These are phyloP conservation scores for Sebastes fasciatus DNA, from an alignment of 2,113 vertebrate genomes.

Conservation along the genomic window DNA sequence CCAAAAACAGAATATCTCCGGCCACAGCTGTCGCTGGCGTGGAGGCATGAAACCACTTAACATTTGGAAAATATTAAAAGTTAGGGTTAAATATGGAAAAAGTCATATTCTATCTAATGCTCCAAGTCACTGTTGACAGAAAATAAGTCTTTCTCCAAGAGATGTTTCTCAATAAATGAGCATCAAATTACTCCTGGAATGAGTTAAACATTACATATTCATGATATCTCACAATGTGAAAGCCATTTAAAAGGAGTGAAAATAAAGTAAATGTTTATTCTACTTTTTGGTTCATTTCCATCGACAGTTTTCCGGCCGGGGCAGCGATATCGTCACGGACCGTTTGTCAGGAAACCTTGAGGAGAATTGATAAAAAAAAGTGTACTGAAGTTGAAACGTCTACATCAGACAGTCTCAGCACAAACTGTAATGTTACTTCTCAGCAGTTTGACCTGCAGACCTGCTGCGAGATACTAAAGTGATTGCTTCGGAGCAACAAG, in stretches of 20 bases:
- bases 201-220: background rate
- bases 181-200: background rate
- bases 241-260: background rate
- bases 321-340: slow-evolving; percentile 5
- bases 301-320: background rate
- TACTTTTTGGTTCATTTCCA: slow-evolving; percentile 19
- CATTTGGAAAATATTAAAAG: too few relatives aligned
- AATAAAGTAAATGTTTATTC: slow-evolving; percentile 6
- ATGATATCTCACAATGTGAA: background rate
- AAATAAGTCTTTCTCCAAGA: background rate
- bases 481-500: slow-evolving; percentile 20
- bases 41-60: too few relatives aligned
- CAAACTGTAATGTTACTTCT: slow-evolving; percentile 11
- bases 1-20: too few relatives aligned
- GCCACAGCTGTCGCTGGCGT: too few relatives aligned
- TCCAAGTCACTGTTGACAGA: too few relatives aligned
- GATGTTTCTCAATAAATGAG: background rate
- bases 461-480: slow-evolving; percentile 10
- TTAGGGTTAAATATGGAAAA: too few relatives aligned
- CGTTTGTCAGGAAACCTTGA: slow-evolving; percentile 2
- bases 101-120: too few relatives aligned
- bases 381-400: slow-evolving; percentile 1
- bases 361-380: slow-evolving; percentile 27
- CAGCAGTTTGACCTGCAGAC: slow-evolving; percentile 22
- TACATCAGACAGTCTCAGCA: slow-evolving; percentile 20